Evolutionary conservation across 2,113 vertebrate species (phyloP).

Genomic region (Microcebus lehilahytsara): DNA sequence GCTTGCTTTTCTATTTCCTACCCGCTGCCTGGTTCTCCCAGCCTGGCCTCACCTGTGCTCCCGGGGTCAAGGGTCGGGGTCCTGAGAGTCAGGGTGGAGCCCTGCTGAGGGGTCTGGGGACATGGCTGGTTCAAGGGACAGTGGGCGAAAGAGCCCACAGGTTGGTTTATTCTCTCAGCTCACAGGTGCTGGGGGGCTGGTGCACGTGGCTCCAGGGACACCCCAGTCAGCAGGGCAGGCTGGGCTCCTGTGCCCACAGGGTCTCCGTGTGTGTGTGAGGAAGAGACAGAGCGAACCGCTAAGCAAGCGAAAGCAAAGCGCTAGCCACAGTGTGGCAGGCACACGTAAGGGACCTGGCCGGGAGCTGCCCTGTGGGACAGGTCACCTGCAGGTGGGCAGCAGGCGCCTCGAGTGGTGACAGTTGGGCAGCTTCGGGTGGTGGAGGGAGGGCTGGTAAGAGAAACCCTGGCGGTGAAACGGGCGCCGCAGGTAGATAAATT

Average conservation of each 20-base stretch:
- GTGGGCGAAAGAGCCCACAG: not conserved
- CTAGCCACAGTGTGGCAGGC: not conserved
- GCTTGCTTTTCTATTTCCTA: not conserved
- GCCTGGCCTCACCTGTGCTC: not conserved
- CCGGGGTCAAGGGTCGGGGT: not conserved
- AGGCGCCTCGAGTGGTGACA: not conserved
- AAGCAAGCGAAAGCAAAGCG: not conserved
- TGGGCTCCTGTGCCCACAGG: not conserved
- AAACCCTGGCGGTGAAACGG: not conserved
- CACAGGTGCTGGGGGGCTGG: not conserved
- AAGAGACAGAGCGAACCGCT: not conserved
- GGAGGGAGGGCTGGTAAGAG: not conserved
- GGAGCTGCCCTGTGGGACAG: not conserved
- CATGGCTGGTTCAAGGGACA: too few relatives aligned
- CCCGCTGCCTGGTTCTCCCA: accelerated
- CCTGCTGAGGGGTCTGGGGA: not conserved
- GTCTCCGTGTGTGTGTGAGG: not conserved
- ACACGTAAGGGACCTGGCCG: not conserved
- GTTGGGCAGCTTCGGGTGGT: not conserved
- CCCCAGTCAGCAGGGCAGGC: not conserved
- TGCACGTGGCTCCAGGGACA: not conserved
- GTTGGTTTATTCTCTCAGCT: not conserved
- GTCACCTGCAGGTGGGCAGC: not conserved
- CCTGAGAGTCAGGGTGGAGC: not conserved
- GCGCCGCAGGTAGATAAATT: accelerated